phyloP scores from a whole-genome alignment of 2,888 invertebrate species.

The Pimpla rufipes region DNA sequence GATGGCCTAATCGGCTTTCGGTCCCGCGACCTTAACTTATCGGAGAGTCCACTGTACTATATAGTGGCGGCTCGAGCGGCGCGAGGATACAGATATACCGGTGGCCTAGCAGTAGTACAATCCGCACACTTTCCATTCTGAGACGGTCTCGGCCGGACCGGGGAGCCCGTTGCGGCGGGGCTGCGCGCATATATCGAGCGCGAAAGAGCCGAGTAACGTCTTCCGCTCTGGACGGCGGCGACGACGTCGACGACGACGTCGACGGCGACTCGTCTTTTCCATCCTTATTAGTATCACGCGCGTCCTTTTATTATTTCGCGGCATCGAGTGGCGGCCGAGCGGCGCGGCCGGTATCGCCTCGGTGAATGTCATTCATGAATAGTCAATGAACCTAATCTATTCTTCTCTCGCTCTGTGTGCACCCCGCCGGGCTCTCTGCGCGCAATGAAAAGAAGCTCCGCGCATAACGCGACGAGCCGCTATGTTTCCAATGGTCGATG shows the following conservation, averaged over 20 bases:
- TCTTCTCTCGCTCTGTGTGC: conserved; percentile 36
- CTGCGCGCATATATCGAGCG: neutral
- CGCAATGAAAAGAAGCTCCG: neutral
- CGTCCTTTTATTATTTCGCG: conserved; percentile 22
- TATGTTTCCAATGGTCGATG: too few species aligned
- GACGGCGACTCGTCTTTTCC: conserved; percentile 9
- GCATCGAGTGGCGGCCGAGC: conserved; percentile 37
- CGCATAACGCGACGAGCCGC: too few species aligned
- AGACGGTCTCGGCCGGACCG: conserved; percentile 20
- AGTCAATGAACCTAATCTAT: conserved; percentile 56
- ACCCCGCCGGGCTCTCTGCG: neutral
- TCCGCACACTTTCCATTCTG: conserved; percentile 39
- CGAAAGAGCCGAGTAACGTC: conserved; percentile 12
- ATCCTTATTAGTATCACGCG: conserved; percentile 30
- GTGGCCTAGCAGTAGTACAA: conserved; percentile 1
- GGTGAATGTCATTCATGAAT: conserved; percentile 63
- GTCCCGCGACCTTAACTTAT: too few species aligned
- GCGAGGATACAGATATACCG: neutral
- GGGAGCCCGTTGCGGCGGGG: neutral
- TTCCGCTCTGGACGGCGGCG: neutral
- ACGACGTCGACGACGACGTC: neutral
- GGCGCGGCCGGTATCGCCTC: conserved; percentile 43
- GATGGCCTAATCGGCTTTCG: too few species aligned
- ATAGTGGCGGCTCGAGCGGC: neutral
- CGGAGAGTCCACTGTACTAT: neutral